Evolutionary conservation across 2,797 vertebrate genomes (phyloP).

Genomic region (Schizopygopsis pylzovi): DNA sequence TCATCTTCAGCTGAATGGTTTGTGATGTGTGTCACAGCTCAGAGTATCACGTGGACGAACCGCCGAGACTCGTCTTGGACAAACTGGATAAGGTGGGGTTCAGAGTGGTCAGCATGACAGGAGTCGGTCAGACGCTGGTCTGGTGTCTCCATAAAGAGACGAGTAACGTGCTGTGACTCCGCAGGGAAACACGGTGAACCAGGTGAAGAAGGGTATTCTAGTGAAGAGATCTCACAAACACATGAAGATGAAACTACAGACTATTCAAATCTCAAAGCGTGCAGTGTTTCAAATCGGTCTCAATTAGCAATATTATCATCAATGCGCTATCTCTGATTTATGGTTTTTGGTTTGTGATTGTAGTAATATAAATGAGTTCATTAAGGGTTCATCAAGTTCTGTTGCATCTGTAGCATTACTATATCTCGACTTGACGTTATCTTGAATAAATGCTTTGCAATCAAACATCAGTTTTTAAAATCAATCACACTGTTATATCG

Average conservation of each 20-base stretch:
- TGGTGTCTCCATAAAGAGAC: constrained; percentile 94
- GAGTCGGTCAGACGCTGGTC: constrained; percentile 95
- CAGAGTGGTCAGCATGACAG: constrained; percentile 91
- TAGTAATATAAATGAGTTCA: not conserved
- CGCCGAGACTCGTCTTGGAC: constrained; percentile 89
- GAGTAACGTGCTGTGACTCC: constrained; percentile 49
- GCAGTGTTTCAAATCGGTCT: not conserved
- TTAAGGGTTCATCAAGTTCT: not conserved
- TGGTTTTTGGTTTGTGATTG: not conserved
- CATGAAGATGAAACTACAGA: not conserved
- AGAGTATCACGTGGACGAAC: constrained; percentile 92
- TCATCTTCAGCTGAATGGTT: constrained; percentile 51
- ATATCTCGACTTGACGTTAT: not conserved
- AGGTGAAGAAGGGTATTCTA: not conserved
- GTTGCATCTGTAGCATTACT: not conserved
- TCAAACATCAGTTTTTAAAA: not conserved
- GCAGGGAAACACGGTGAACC: not conserved
- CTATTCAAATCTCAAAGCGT: not conserved
- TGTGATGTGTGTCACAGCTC: constrained; percentile 74
- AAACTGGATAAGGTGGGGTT: constrained; percentile 92
- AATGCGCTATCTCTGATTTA: not conserved
- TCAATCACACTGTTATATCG: not conserved
- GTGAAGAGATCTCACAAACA: not conserved
- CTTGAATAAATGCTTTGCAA: not conserved
- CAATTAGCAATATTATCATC: not conserved